These are phyloP conservation scores for Aphelenchoides avenae DNA, from an alignment of 1,140 invertebrate genomes.

Conservation along the genomic window DNA sequence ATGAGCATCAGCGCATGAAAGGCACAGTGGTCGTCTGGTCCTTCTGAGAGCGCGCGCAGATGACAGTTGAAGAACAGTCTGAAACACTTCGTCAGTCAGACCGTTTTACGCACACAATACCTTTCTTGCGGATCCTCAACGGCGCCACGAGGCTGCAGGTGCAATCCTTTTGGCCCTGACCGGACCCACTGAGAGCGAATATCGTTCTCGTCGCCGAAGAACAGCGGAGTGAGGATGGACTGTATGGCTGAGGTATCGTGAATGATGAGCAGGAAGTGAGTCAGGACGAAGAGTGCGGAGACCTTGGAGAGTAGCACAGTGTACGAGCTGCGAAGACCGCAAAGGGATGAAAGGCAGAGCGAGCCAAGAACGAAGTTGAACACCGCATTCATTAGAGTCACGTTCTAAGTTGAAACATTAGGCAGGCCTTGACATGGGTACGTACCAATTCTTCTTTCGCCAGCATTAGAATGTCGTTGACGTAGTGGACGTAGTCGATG, in stretches of 20 bases:
- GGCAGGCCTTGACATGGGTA: slow-evolving; percentile 5
- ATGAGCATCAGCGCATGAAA: slow-evolving; percentile 85
- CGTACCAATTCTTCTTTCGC: slow-evolving; percentile 42
- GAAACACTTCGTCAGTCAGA: slow-evolving; percentile 64
- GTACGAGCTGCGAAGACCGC: slow-evolving; percentile 16
- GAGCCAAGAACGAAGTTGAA: slow-evolving; percentile 87
- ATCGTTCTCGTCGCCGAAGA: slow-evolving; percentile 54
- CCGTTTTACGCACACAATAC: slow-evolving; percentile 10
- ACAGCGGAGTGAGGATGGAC: slow-evolving; percentile 41
- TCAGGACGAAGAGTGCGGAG: slow-evolving; percentile 47
- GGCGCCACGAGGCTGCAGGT: slow-evolving; percentile 13
- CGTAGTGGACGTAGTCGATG: slow-evolving; percentile 92
- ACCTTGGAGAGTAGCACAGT: slow-evolving; percentile 48
- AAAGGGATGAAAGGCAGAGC: slow-evolving; percentile 81
- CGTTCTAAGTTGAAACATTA: slow-evolving; percentile 75
- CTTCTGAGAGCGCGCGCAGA: slow-evolving; percentile 67
- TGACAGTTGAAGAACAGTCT: slow-evolving; percentile 65
- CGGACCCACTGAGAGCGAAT: slow-evolving; percentile 52
- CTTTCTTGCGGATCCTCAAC: slow-evolving; percentile 20
- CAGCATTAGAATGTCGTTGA: slow-evolving; percentile 71
- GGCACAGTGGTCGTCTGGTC: slow-evolving; percentile 87
- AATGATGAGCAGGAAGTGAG: slow-evolving; percentile 51
- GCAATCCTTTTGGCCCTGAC: slow-evolving; percentile 31
- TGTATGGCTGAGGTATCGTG: slow-evolving; percentile 44
- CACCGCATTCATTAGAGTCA: slow-evolving; percentile 89